phyloP scores from a whole-genome alignment of 2,797 vertebrate genomes.

The Mormyrops attenuatus region DNA sequence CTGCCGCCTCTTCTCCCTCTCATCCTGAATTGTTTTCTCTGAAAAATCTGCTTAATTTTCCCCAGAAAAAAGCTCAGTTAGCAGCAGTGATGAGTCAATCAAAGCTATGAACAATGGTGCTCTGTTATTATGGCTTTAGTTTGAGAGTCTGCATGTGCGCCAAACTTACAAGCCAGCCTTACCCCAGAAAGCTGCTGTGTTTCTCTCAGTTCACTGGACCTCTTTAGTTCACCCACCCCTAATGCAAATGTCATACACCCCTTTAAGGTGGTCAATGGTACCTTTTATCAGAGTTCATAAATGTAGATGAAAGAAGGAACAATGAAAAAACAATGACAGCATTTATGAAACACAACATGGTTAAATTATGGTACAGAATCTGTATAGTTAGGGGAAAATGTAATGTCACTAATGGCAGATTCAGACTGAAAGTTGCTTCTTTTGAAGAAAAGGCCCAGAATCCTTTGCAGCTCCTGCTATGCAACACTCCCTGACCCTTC shows the following conservation, averaged over 20 bases:
- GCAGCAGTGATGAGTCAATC: neutral
- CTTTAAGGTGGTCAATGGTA: neutral
- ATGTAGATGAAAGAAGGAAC: neutral
- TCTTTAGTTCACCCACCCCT: neutral
- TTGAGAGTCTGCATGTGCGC: neutral
- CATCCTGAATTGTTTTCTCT: neutral
- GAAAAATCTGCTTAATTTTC: neutral
- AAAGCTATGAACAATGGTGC: neutral
- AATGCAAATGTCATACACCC: neutral
- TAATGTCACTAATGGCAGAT: neutral
- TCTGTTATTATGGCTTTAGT: neutral
- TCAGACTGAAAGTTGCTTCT: neutral
- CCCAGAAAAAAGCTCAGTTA: neutral
- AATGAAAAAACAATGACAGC: neutral
- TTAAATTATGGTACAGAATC: neutral
- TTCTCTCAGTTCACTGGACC: neutral
- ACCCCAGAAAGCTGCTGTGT: neutral
- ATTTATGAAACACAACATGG: neutral
- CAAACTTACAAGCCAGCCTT: neutral
- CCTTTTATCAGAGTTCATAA: neutral
- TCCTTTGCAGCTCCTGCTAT: neutral
- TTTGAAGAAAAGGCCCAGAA: neutral
- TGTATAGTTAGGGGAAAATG: neutral
- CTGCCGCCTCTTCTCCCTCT: neutral
- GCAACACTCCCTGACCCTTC: constrained; percentile 2